phyloP scores from a whole-genome alignment of 2,888 invertebrate species.

The Notodonta ziczac region DNA sequence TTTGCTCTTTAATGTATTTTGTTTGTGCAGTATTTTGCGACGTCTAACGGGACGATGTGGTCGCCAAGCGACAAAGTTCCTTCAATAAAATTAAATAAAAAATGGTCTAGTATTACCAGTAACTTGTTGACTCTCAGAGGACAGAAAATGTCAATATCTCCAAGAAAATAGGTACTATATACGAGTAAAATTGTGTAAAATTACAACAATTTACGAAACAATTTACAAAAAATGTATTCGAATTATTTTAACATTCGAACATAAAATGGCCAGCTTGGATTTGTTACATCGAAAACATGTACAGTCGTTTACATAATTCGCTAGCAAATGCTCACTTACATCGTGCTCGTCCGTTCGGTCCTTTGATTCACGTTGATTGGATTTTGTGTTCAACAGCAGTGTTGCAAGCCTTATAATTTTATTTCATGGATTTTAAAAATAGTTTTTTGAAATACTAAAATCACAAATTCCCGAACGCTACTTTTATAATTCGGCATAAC shows the following conservation, averaged over 20 bases:
- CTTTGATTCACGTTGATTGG: slow-evolving; percentile 51
- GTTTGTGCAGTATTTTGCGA: no score
- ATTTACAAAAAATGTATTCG: no score
- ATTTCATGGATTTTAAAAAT: slow-evolving; percentile 27
- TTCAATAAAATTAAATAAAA: no score
- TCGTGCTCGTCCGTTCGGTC: slow-evolving; percentile 28
- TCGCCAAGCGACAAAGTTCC: no score
- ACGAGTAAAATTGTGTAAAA: no score
- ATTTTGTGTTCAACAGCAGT: slow-evolving; percentile 36
- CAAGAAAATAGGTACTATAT: no score
- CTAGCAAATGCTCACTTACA: slow-evolving; percentile 41
- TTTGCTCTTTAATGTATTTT: no score
- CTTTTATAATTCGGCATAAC: slow-evolving; percentile 15
- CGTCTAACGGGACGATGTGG: no score
- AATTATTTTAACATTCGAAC: neutral
- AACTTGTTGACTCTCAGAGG: no score
- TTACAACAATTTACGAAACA: no score
- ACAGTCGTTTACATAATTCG: slow-evolving; percentile 28
- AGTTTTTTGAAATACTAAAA: slow-evolving; percentile 24
- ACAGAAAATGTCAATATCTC: no score
- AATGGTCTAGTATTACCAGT: no score
- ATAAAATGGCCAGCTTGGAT: neutral
- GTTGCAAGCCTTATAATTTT: slow-evolving; percentile 26
- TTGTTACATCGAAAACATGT: slow-evolving; percentile 5
- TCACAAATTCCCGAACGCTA: slow-evolving; percentile 10